Evolutionary conservation across 2,888 invertebrate genomes (phyloP), one percentile per base, ranked within the genome.

Genomic region (Tromatobia lineatoria): DNA sequence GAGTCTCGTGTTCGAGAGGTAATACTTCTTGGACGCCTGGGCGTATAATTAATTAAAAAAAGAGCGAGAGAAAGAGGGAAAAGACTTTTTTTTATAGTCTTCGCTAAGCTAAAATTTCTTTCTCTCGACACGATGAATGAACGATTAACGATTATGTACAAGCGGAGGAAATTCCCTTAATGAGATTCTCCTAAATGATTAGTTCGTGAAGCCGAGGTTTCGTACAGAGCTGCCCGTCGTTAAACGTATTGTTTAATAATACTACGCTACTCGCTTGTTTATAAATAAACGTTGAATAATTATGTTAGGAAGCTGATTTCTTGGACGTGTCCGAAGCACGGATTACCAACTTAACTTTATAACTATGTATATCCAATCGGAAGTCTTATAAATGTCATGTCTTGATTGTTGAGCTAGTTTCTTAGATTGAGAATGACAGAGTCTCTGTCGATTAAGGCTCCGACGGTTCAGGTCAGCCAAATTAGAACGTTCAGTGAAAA

Each of bases 321-420:
- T 67, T 50, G 38, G 57, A 20, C 47, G 71, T 11, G 77, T 23
- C 47, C 80, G 71, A 80, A 38, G 67, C 18, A 67, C 66, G 42
- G 34, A 67, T 75, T 59, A 67, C 29, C 59, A 54, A 42, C 70
- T 79, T 61, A 42, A 79, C 52, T 25, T 47, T 79, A 76, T 45
- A 76, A 25, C 71, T 80, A 82, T 61, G 70, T 52, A 45, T 70
- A 59, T 79, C 61, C 80, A 79, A 70, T 85, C 79, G 78, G 70
- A 81, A 86, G 85, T 86, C 85, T 84, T 83, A 74, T 84, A 66
- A 84, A 70, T 86, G 84, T 86, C 84, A 84, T 79, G 84, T 86
- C 85, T 81, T 81, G 78, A 76, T 81, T 82, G 23, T 79, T 79
- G 85, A 86, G 84, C 83, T 69, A 78, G 69, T 76, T 52, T 52